Evolutionary conservation across 2,113 vertebrate species (phyloP), one percentile per base, ranked within the genome.

Genomic region (Nannospalax galili): DNA sequence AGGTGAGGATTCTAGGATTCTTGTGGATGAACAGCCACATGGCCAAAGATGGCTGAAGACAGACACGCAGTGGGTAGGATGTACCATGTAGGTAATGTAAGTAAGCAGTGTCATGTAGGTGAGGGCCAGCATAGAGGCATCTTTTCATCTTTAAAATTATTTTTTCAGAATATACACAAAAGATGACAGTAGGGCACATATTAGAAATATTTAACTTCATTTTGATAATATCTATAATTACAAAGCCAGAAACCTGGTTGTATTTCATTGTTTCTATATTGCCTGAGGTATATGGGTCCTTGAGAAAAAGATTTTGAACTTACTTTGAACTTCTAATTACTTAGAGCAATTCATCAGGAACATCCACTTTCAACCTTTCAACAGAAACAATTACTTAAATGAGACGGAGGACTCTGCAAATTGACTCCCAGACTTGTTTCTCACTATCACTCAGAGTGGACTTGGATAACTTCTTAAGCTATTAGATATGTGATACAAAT

Each of bases 401-500:
- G 45, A 92, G n/a, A 95, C 30, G 14, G 67, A 86, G 62, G 91
- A 87, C 70, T 91, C 56, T 80, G 45, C 62, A 97, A 94, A 97
- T 90, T 84, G 94, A 97, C 80, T 95, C 37, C 67, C 35, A 96
- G 86, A 14, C 89, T 97, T 70, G 92, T 92, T 95, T 93, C 70
- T 93, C 73, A 87, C 79, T 86, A 62, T 95, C 79, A 56, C 82
- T 95, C 84, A 90, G 37, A 85, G 85, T 94, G 87, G 82, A 96
- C 84, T 94, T 73, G 32, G 40, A 75, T 91, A 95, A 84, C 4
- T 87, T 4, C 58, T 94, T 96, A 70, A 97, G 85, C 88, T 79
- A 84, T 96, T 92, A 96, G 80, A 69, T 91, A 80, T 35, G 42
- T 91, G 86, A 97, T 94, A 84, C 72, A 95, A 96, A 96, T 90